Evolutionary conservation across 2,888 invertebrate genomes (phyloP).

Genomic region (Ypsolopha sequella): DNA sequence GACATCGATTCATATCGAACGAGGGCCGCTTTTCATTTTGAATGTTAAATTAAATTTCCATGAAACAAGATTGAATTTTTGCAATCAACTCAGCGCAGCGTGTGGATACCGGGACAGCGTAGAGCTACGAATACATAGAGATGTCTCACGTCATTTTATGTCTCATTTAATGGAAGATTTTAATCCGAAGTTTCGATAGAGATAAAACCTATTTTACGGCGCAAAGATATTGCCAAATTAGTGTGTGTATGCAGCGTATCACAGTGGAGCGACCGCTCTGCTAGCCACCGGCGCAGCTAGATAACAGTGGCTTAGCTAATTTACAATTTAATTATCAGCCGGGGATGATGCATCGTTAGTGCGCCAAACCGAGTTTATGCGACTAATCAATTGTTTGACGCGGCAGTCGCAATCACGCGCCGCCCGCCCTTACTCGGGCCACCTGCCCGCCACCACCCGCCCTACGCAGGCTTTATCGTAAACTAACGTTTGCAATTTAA

Average conservation of each 20-base stretch:
- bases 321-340: slow-evolving; percentile 68
- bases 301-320: slow-evolving; percentile 47
- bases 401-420: slow-evolving; percentile 64
- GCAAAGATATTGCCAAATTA: too few species aligned
- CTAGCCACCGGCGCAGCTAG: neutral
- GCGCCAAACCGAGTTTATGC: slow-evolving; percentile 70
- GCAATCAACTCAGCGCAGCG: slow-evolving; percentile 45
- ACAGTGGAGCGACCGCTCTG: neutral
- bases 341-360: slow-evolving; percentile 68
- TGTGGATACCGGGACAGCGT: slow-evolving; percentile 17
- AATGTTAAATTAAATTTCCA: slow-evolving; percentile 71
- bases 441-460: slow-evolving; percentile 15
- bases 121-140: too few species aligned
- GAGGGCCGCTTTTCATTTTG: slow-evolving; percentile 64
- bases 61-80: slow-evolving; percentile 71
- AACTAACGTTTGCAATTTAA: neutral
- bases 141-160: too few species aligned
- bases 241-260: neutral
- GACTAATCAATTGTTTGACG: slow-evolving; percentile 72
- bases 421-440: slow-evolving; percentile 19
- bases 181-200: too few species aligned
- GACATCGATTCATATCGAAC: slow-evolving; percentile 63
- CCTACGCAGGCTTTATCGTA: neutral
- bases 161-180: too few species aligned
- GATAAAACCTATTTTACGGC: too few species aligned